Evolutionary conservation across 2,797 vertebrate species (phyloP).

Genomic region (Etheostoma perlongum): DNA sequence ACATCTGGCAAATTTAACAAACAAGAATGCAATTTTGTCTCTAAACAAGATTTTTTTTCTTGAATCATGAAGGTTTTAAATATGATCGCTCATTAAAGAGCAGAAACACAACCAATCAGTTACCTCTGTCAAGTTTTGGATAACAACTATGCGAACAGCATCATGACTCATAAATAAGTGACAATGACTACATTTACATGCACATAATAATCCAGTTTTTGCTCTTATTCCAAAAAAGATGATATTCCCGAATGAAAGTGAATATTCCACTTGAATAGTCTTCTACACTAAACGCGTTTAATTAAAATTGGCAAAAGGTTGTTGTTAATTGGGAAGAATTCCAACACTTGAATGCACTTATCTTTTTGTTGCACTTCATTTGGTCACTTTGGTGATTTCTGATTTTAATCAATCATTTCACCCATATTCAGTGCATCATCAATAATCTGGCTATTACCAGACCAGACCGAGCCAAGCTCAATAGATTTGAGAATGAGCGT

Average conservation of each 20-base stretch:
- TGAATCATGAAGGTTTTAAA: not conserved
- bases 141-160: not conserved
- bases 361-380: not conserved
- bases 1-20: slow-evolving; percentile 6
- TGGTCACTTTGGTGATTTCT: not conserved
- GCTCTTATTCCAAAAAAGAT: too few species aligned
- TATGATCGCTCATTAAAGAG: not conserved
- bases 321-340: not conserved
- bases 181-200: too few species aligned
- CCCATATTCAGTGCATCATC: too few species aligned
- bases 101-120: not conserved
- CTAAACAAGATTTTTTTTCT: not conserved
- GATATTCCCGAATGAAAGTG: too few species aligned
- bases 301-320: not conserved
- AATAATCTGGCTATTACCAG: too few species aligned
- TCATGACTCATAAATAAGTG: not conserved
- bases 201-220: too few species aligned
- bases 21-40: not conserved
- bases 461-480: too few species aligned
- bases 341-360: not conserved
- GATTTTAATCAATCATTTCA: not conserved
- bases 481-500: too few species aligned
- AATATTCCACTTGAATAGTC: not conserved
- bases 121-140: not conserved
- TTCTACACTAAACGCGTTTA: not conserved